phyloP scores from a whole-genome alignment of 2,113 vertebrate genomes.

The Cyprinus carpio region DNA sequence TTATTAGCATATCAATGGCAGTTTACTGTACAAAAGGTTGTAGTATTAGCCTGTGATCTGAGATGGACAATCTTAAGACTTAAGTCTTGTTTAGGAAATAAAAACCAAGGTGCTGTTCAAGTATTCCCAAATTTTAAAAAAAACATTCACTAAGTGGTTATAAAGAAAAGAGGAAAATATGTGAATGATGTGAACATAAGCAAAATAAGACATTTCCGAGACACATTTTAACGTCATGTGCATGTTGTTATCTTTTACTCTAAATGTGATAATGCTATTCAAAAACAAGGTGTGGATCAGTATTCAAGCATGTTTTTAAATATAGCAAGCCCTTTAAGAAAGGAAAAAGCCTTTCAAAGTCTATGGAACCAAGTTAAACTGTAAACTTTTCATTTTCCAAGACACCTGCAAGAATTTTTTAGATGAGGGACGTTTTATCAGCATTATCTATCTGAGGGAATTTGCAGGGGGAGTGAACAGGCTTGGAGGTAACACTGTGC shows the following conservation, averaged over 20 bases:
- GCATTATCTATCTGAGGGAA: conserved; percentile 56
- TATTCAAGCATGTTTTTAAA: background rate
- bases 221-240: background rate
- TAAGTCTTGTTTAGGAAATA: background rate
- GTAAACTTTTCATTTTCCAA: conserved; percentile 45
- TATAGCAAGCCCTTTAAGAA: background rate
- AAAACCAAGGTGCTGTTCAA: background rate
- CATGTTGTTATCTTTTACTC: background rate
- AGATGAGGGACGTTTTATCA: conserved; percentile 52
- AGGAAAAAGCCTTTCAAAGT: background rate
- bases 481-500: conserved; percentile 53
- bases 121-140: background rate
- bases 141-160: background rate
- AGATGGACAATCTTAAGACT: background rate
- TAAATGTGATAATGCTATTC: background rate
- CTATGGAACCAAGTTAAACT: conserved; percentile 35
- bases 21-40: conserved; percentile 16
- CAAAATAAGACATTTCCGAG: background rate
- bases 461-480: conserved; percentile 32
- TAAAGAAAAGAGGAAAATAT: background rate
- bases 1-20: conserved; percentile 31
- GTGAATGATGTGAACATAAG: background rate
- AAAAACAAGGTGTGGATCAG: background rate
- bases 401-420: conserved; percentile 51
- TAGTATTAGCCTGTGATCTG: conserved; percentile 1